Conservation (phyloP, 1,140 invertebrate genomes). For the Ylistrum balloti region DNA sequence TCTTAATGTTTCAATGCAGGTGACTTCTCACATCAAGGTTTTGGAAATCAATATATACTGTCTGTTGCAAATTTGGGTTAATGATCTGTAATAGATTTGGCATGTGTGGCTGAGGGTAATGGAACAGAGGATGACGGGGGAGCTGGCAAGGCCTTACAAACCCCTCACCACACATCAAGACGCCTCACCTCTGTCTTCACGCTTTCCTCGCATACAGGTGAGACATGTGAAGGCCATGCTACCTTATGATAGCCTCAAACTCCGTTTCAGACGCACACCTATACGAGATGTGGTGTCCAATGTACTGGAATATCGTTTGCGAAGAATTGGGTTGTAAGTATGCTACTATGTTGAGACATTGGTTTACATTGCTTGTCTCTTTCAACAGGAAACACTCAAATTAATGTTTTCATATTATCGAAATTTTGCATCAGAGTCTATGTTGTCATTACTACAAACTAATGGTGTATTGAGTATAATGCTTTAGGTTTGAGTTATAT, state of each 20-base stretch:
- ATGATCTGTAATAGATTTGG: neutral
- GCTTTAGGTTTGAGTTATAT: neutral
- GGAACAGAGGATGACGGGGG: constrained; percentile 11
- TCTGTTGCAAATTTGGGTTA: constrained; percentile 33
- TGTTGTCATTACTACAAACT: neutral
- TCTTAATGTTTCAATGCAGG: constrained; percentile 26
- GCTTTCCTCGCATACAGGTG: constrained; percentile 50
- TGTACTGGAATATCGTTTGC: constrained; percentile 18
- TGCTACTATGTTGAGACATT: neutral
- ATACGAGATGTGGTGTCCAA: constrained; percentile 49
- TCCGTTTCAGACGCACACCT: constrained; percentile 54
- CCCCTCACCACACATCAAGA: neutral
- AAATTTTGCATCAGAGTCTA: neutral
- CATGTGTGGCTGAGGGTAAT: neutral
- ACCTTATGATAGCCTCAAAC: constrained; percentile 54
- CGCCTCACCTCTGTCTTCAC: neutral
- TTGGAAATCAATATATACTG: constrained; percentile 7
- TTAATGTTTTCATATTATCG: neutral
- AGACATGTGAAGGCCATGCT: constrained; percentile 49
- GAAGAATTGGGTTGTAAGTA: constrained; percentile 25
- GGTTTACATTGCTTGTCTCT: neutral
- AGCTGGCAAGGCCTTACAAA: constrained; percentile 7
- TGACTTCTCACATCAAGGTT: constrained; percentile 14
- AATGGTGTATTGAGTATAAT: neutral
- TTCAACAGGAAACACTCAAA: neutral